phyloP scores from a whole-genome alignment of 2,113 vertebrate species.

The Axis porcinus region DNA sequence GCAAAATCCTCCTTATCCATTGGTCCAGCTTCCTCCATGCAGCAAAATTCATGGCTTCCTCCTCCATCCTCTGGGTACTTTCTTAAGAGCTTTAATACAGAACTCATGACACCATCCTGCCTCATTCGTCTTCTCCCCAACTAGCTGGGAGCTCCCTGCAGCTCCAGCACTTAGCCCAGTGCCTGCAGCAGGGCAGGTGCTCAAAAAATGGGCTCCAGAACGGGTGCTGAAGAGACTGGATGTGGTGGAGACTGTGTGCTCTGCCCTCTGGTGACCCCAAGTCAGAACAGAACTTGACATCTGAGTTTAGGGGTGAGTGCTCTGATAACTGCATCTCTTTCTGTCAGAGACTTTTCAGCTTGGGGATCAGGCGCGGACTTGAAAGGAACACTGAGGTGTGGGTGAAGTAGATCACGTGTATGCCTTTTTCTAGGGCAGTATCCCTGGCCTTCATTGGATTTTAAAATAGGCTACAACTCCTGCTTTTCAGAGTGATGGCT shows the following conservation, averaged over 20 bases:
- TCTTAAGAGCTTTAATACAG: background rate
- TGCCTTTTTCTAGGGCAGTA: background rate
- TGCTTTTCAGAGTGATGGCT: background rate
- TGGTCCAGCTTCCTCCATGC: background rate
- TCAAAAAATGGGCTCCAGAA: background rate
- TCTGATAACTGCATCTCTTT: background rate
- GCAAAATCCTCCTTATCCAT: background rate
- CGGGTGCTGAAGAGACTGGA: background rate
- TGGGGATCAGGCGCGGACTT: background rate
- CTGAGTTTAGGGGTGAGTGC: background rate
- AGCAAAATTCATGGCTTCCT: background rate
- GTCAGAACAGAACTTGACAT: background rate
- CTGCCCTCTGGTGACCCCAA: background rate
- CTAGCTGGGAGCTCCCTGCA: background rate
- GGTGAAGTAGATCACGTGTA: accelerated
- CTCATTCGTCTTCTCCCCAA: background rate
- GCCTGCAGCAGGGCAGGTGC: background rate
- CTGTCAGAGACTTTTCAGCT: background rate
- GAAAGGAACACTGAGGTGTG: background rate
- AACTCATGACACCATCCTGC: background rate
- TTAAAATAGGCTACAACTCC: background rate
- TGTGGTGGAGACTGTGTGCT: background rate
- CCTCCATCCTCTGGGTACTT: background rate
- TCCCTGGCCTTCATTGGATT: background rate
- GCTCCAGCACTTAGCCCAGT: background rate